Percentiles rank a stretch among this genome's conserved stretches.
Evolutionary conservation across 2,113 vertebrate genomes (phyloP).

Genomic region (Xyliphius kryptos): DNA sequence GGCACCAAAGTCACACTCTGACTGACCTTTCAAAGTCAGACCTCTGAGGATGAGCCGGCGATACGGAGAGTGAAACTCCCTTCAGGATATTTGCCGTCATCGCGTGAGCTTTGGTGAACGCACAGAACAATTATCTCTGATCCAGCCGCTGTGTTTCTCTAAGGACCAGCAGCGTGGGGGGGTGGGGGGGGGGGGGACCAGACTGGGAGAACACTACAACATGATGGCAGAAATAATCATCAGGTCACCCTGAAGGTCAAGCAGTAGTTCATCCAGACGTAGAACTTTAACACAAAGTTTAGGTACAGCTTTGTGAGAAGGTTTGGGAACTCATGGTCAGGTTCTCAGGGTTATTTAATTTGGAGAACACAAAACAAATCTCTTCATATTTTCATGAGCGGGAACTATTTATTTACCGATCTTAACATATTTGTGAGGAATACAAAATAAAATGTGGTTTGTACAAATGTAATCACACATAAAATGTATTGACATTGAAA

Average conservation of each 20-base stretch:
- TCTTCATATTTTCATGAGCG: too few species aligned
- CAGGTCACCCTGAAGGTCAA: background rate
- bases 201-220: constrained; percentile 15
- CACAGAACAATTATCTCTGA: constrained; percentile 60
- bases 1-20: constrained; percentile 1
- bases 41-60: background rate
- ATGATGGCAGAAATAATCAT: constrained; percentile 1
- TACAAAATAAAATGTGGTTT: too few species aligned
- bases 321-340: too few species aligned
- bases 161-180: constrained; percentile 53
- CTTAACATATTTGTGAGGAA: too few species aligned
- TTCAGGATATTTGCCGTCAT: constrained; percentile 64
- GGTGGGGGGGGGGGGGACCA: constrained; percentile 24
- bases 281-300: too few species aligned
- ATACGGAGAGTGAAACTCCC: constrained; percentile 44
- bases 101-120: constrained; percentile 55
- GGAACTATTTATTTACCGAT: too few species aligned
- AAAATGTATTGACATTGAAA: too few species aligned
- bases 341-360: too few species aligned
- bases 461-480: too few species aligned
- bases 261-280: background rate
- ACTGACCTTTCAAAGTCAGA: background rate
- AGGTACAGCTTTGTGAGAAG: too few species aligned
- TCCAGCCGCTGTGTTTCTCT: constrained; percentile 62
- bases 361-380: too few species aligned